phyloP scores from a whole-genome alignment of 2,113 vertebrate genomes.

The Oryzias celebensis region DNA sequence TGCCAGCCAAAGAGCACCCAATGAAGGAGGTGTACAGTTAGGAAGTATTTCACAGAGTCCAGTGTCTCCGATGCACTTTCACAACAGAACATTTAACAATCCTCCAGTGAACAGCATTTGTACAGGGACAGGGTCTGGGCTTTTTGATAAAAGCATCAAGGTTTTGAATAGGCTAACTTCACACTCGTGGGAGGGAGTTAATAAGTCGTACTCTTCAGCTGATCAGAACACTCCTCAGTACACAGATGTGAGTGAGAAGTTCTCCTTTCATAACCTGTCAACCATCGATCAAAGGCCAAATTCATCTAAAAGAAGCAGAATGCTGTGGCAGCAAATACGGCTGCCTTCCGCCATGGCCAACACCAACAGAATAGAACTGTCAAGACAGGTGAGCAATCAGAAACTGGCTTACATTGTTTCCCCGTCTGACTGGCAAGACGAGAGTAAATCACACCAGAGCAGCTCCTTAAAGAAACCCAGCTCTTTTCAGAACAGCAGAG shows the following conservation, averaged over 20 bases:
- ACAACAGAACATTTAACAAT: conserved; percentile 79
- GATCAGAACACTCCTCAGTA: conserved; percentile 82
- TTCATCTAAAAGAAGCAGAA: conserved; percentile 77
- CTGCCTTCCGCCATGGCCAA: conserved; percentile 70
- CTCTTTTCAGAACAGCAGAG: conserved; percentile 72
- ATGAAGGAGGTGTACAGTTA: conserved; percentile 79
- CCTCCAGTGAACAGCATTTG: conserved; percentile 65
- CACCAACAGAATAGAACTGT: conserved; percentile 82
- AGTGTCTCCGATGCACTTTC: conserved; percentile 86
- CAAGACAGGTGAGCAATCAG: conserved; percentile 81
- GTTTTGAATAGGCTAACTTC: conserved; percentile 71
- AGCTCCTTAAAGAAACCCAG: conserved; percentile 63
- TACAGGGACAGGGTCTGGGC: conserved; percentile 69
- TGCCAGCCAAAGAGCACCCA: conserved; percentile 77
- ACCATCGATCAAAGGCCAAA: conserved; percentile 80
- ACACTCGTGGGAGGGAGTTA: conserved; percentile 84
- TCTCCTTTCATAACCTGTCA: conserved; percentile 83
- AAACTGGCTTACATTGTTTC: conserved; percentile 82
- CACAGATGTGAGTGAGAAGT: conserved; percentile 72
- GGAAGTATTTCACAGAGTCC: conserved; percentile 81
- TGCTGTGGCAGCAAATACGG: conserved; percentile 87
- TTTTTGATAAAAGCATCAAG: conserved; percentile 81
- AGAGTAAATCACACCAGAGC: conserved; percentile 76
- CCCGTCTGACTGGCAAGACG: conserved; percentile 82
- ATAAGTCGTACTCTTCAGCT: conserved; percentile 78